These are phyloP conservation scores for Felis catus DNA, from an alignment of 2,113 vertebrate genomes.

Conservation along the genomic window F.catus_Fca126_mat1.0 CM031415.1:55715001-55715500, in stretches of 20 bases:
- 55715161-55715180: background rate
- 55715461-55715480: background rate
- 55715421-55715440: background rate
- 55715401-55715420: background rate
- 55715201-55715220: background rate
- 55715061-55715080: background rate
- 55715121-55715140: background rate
- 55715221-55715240: background rate
- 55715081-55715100: conserved; percentile 27
- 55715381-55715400: background rate
- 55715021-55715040: background rate
- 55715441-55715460: background rate
- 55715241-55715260: background rate
- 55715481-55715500: background rate
- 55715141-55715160: background rate
- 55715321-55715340: conserved; percentile 18
- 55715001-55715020: conserved; percentile 34
- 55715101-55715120: background rate
- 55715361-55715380: background rate
- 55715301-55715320: background rate
- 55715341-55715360: background rate
- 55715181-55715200: background rate
- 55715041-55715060: conserved; percentile 33
- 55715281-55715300: background rate
- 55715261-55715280: background rate